Base-by-base conservation (phyloP, 2,113 vertebrate genomes). In the Tapirus terrestris region DNA sequence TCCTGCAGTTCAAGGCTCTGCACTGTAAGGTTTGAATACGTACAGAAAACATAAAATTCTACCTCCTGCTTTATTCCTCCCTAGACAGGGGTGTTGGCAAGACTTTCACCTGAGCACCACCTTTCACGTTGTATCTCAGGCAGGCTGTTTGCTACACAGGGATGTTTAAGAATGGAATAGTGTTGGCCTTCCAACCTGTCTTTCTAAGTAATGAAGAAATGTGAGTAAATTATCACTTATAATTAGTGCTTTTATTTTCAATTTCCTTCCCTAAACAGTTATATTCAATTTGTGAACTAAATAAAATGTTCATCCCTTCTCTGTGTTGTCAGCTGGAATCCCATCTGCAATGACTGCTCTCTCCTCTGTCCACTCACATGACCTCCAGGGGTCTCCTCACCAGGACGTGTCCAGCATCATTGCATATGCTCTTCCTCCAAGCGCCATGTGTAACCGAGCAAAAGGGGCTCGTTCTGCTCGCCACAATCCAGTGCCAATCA, bases 241-340 rank as follows among this genome's bases (percentile, higher is more conserved):
- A 86, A 51, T 45, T 39, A 7, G 39, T 81, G 39, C 17, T 93
- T 60, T 86, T 39, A 23, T 79, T 93, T 89, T 89, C 48, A 39
- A 0, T 36, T 65, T 73, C 53, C 63, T 70, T 21, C 43, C 0
- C 1, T 65, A 23, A 56, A 85, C 10, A 45, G 6, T 51, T 67
- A n/a, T 6, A 31, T 51, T 61, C 31, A 31, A 39, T 65, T 39
- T 67, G 43, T 48, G 23, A 89, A 48, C 31, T 58, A 17, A 29
- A 72, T 3, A 29, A 63, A 29, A 51, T 43, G 17, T 21, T 53
- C 23, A 27, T 21, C 48, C n/a, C 12, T 76, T 63, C 27, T 23
- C 3, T 14, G 1, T 39, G 8, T 23, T 87, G 60, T 87, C 29
- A 8, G 20, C 36, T 56, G 43, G 23, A 43, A 25, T 83, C 43